These are phyloP conservation scores for Nesidiocoris tenuis DNA, from an alignment of 2,888 invertebrate species.

Conservation along the genomic window DNA sequence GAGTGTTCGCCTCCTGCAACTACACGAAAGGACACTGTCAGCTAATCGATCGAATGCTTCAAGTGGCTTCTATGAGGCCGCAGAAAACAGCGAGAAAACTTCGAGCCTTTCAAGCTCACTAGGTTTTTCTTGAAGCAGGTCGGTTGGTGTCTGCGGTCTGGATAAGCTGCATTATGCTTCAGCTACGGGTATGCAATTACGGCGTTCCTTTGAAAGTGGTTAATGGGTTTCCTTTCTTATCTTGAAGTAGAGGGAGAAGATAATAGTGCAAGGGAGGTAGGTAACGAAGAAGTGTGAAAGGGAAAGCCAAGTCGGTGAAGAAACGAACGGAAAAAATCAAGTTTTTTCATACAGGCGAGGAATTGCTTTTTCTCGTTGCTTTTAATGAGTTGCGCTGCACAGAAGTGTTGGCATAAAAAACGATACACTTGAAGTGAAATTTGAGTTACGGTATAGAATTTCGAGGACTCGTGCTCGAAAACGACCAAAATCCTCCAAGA, in stretches of 20 bases:
- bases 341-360: not conserved
- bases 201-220: slow-evolving; percentile 31
- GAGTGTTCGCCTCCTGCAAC: too few relatives aligned
- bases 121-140: not conserved
- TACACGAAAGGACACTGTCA: too few relatives aligned
- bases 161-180: slow-evolving; percentile 38
- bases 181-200: slow-evolving; percentile 33
- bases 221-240: slow-evolving; percentile 32
- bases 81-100: not conserved
- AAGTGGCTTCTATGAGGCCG: not conserved
- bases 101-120: not conserved
- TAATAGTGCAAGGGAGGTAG: not conserved
- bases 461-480: too few relatives aligned
- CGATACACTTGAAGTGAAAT: too few relatives aligned
- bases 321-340: not conserved
- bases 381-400: too few relatives aligned
- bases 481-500: too few relatives aligned
- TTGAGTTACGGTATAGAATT: too few relatives aligned
- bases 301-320: not conserved
- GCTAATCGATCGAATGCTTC: not conserved
- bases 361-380: not conserved
- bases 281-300: not conserved
- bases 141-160: not conserved
- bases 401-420: too few relatives aligned
- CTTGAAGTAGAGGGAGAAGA: not conserved